Percentiles rank a stretch among this genome's conserved stretches.
Evolutionary conservation across 2,797 vertebrate genomes (phyloP).

Genomic region (Falco rusticolus): DNA sequence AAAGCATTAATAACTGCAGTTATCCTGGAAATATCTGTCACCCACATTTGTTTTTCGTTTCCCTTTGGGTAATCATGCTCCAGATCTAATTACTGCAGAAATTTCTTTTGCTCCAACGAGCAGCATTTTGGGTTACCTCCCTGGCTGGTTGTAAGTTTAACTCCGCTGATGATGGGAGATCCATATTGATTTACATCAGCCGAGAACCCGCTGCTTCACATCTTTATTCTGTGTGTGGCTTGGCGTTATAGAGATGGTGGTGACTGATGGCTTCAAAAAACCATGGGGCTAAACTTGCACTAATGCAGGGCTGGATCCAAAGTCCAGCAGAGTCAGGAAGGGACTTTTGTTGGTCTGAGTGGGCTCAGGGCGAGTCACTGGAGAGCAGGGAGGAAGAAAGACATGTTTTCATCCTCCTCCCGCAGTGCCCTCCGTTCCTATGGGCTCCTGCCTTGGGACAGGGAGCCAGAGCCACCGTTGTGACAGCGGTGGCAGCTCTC

Average conservation of each 20-base stretch:
- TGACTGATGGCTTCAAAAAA: neutral
- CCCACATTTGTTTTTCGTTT: slow-evolving; percentile 63
- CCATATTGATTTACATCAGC: neutral
- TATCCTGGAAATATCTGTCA: slow-evolving; percentile 71
- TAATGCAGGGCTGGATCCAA: neutral
- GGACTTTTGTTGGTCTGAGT: neutral
- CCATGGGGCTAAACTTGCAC: rapidly evolving
- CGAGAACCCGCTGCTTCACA: neutral
- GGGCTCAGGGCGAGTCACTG: neutral
- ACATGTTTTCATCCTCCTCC: neutral
- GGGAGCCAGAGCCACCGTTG: rapidly evolving
- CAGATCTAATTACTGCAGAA: slow-evolving; percentile 69
- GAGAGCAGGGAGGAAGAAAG: neutral
- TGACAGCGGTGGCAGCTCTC: neutral
- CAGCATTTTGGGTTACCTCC: slow-evolving; percentile 34
- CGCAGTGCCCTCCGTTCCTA: neutral
- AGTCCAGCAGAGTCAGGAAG: neutral
- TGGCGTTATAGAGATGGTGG: neutral
- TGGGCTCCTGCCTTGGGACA: rapidly evolving
- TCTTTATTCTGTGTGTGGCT: neutral
- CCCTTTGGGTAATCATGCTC: slow-evolving; percentile 64
- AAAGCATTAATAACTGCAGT: slow-evolving; percentile 72
- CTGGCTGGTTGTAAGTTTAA: neutral
- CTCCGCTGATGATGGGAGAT: neutral
- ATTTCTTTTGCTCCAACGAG: slow-evolving; percentile 51